These are phyloP conservation scores for Agonopterix heracliana DNA, from an alignment of 2,888 invertebrate genomes.

Conservation along the genomic window DNA sequence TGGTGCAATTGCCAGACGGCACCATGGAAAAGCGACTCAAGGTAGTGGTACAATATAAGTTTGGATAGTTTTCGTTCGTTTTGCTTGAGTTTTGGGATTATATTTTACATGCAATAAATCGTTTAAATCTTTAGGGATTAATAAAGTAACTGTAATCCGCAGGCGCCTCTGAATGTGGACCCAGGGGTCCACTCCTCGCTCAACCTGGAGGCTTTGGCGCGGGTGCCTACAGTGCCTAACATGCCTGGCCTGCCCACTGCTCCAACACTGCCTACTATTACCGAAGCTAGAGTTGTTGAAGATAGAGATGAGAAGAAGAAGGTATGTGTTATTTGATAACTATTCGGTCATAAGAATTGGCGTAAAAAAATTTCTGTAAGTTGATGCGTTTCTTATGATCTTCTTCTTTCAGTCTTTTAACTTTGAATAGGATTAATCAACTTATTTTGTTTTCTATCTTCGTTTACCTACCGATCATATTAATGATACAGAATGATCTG, in stretches of 20 bases:
- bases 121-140: too few species aligned
- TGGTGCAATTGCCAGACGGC: conserved; percentile 92
- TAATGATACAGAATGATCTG: too few species aligned
- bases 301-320: conserved; percentile 67
- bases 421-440: too few species aligned
- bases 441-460: too few species aligned
- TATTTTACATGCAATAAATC: too few species aligned
- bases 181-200: conserved; percentile 96
- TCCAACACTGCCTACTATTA: conserved; percentile 91
- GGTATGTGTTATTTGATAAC: conserved; percentile 17
- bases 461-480: too few species aligned
- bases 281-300: conserved; percentile 85
- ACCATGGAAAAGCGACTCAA: conserved; percentile 93
- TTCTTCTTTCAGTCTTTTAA: too few species aligned
- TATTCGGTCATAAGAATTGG: too few species aligned
- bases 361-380: too few species aligned
- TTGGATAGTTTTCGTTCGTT: too few species aligned
- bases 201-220: conserved; percentile 82
- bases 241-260: conserved; percentile 89
- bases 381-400: too few species aligned
- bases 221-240: conserved; percentile 80
- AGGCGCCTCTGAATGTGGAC: conserved; percentile 89
- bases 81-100: too few species aligned
- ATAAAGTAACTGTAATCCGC: conserved; percentile 10
- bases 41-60: conserved; percentile 54